Percentiles rank a stretch among this genome's conserved stretches.
phyloP scores from a whole-genome alignment of 2,797 vertebrate genomes.

The Microctenopoma steveboyesi region DNA sequence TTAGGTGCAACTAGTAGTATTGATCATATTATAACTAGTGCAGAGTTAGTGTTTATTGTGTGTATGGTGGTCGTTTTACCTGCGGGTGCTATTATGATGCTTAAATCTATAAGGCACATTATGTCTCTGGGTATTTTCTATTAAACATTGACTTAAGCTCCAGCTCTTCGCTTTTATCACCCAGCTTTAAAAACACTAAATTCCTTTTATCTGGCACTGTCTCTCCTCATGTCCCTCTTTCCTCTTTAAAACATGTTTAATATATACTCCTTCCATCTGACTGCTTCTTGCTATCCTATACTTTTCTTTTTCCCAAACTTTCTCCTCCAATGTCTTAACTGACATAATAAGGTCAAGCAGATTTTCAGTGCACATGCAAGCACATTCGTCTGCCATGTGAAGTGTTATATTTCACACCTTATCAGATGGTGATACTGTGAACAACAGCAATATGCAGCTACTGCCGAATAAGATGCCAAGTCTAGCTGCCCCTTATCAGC shows the following conservation, averaged over 20 bases:
- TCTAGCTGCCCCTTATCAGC: constrained; percentile 58
- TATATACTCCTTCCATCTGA: background rate
- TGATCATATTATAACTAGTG: constrained; percentile 21
- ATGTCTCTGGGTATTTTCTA: constrained; percentile 35
- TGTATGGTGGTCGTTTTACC: constrained; percentile 31
- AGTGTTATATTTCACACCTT: constrained; percentile 65
- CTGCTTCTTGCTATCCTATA: background rate
- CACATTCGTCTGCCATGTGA: constrained; percentile 12
- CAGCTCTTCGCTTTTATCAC: constrained; percentile 53
- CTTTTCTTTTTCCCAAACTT: background rate
- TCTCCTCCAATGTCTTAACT: background rate
- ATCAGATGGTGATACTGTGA: constrained; percentile 65
- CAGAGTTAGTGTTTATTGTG: constrained; percentile 5
- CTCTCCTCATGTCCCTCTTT: constrained; percentile 11
- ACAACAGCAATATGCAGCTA: constrained; percentile 62
- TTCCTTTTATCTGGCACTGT: constrained; percentile 34
- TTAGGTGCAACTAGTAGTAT: constrained; percentile 14
- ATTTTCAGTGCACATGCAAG: background rate
- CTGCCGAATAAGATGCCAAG: constrained; percentile 62
- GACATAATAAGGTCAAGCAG: constrained; percentile 16
- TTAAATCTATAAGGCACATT: constrained; percentile 40
- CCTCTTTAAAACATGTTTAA: background rate
- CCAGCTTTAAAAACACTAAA: constrained; percentile 62
- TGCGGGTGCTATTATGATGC: constrained; percentile 17
- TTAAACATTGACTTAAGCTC: constrained; percentile 75